A percentile compares a stretch with the other conserved stretches of the same genome.
Evolutionary conservation across 2,888 invertebrate genomes (phyloP).

Genomic region (Leucania comma): DNA sequence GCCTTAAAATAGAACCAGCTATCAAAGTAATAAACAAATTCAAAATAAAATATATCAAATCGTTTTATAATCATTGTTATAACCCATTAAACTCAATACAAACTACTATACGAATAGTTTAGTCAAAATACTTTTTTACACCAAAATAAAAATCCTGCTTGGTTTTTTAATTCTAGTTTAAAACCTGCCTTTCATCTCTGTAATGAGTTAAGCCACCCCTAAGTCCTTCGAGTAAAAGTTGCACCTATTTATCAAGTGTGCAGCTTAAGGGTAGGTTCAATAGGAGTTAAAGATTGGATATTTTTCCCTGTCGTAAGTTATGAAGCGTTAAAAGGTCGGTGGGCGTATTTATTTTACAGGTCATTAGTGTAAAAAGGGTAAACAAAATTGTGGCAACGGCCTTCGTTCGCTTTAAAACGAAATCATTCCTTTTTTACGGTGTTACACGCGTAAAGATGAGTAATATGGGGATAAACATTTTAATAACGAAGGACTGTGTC

Average conservation of each 20-base stretch:
- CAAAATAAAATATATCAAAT: not conserved
- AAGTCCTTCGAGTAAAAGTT: conserved; percentile 36
- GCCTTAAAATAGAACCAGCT: not conserved
- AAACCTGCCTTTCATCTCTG: conserved; percentile 1
- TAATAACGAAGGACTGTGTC: conserved; percentile 15
- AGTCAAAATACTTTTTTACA: no score
- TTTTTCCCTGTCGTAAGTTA: conserved; percentile 76
- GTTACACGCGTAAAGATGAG: conserved; percentile 55
- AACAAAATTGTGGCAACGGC: conserved; percentile 76
- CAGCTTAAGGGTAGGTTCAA: conserved; percentile 53
- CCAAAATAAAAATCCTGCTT: not conserved
- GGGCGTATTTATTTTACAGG: conserved; percentile 82
- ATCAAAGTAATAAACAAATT: not conserved
- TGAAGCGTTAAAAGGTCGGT: conserved; percentile 78
- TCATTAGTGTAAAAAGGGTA: conserved; percentile 85
- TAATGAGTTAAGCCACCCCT: conserved; percentile 13
- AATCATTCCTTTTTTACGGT: conserved; percentile 64
- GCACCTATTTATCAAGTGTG: conserved; percentile 56
- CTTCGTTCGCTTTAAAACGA: conserved; percentile 65
- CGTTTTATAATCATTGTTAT: not conserved
- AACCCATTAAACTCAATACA: not conserved
- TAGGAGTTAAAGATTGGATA: conserved; percentile 70
- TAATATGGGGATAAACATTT: conserved; percentile 47
- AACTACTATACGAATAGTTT: no score
- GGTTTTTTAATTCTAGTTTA: not conserved